Evolutionary conservation across 1,140 invertebrate genomes (phyloP).

Genomic region (Sycophaga agraensis): DNA sequence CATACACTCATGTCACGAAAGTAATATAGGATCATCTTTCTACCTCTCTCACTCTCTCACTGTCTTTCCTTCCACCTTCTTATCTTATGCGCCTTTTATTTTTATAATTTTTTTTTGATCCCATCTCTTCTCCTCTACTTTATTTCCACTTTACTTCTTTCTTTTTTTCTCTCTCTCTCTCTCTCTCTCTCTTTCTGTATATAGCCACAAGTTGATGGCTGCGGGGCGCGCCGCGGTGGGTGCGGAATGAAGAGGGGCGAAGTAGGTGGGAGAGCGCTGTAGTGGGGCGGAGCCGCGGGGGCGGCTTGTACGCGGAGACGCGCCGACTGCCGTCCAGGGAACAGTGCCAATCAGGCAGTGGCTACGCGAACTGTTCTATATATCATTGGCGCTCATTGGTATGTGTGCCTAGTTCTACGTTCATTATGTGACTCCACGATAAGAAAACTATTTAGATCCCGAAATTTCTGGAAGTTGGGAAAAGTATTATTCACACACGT

Average conservation of each 20-base stretch:
- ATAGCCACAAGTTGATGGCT: conserved; percentile 40
- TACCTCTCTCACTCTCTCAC: conserved; percentile 6
- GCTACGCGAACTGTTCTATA: conserved; percentile 35
- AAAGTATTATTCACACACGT: not conserved
- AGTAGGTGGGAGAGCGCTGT: conserved; percentile 31
- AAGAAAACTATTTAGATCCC: not conserved
- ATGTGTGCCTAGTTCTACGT: conserved; percentile 32
- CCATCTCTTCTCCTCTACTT: conserved; percentile 7
- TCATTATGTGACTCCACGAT: conserved; percentile 32
- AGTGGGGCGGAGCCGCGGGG: conserved; percentile 39
- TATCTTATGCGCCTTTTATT: not conserved
- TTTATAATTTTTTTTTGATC: not conserved
- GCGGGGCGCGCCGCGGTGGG: conserved; percentile 35
- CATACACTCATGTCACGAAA: no score
- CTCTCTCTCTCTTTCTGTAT: not conserved
- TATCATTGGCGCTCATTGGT: conserved; percentile 31
- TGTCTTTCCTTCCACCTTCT: not conserved
- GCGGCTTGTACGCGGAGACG: conserved; percentile 33
- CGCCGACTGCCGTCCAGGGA: conserved; percentile 33
- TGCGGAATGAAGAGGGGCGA: conserved; percentile 18
- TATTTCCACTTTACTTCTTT: conserved; percentile 8
- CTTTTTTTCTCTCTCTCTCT: conserved; percentile 9
- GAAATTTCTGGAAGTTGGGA: not conserved
- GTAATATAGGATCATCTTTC: no score
- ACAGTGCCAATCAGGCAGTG: conserved; percentile 53